These are phyloP conservation scores for Emydura subglobosa DNA, from an alignment of 2,113 vertebrate genomes.

Conservation along the genomic window DNA sequence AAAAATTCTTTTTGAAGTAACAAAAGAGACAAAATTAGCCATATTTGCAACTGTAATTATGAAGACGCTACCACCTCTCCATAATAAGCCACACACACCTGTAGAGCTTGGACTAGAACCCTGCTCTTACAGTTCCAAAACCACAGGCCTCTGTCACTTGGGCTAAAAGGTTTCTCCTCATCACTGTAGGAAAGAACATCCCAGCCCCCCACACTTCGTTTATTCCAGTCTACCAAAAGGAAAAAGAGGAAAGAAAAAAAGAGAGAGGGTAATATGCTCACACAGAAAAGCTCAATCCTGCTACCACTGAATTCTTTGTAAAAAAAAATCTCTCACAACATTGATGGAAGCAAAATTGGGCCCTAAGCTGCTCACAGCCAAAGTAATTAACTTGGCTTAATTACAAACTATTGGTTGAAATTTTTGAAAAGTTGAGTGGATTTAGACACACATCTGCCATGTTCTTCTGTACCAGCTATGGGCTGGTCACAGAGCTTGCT, in stretches of 20 bases:
- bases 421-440: not conserved
- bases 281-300: not conserved
- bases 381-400: not conserved
- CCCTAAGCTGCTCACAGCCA: not conserved
- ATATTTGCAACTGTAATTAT: accelerated
- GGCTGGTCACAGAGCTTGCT: not conserved
- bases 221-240: not conserved
- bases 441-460: not conserved
- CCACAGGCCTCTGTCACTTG: not conserved
- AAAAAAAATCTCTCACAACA: not conserved
- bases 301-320: not conserved
- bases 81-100: not conserved
- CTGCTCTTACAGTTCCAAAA: not conserved
- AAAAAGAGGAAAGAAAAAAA: no score
- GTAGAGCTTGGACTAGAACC: not conserved
- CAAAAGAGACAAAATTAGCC: not conserved
- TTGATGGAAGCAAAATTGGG: not conserved
- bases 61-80: not conserved
- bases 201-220: not conserved
- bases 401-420: not conserved
- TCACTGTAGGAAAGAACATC: not conserved
- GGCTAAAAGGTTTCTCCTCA: not conserved
- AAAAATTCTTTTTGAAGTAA: not conserved
- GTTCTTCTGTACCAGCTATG: not conserved
- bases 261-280: not conserved